Conservation (phyloP, 2,797 vertebrate species). For the Anguilla marmorata region DNA sequence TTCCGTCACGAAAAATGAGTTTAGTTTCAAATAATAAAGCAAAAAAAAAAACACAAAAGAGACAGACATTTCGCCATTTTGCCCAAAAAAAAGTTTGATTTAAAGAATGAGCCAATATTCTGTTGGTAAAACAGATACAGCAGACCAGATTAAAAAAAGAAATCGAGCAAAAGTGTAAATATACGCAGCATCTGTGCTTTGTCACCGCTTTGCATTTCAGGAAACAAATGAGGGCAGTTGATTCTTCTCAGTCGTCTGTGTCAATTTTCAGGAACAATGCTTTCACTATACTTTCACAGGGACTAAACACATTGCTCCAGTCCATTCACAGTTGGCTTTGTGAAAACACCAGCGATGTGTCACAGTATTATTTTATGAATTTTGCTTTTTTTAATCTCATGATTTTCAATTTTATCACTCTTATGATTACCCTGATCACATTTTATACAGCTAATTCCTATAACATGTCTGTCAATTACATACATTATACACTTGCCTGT, state of each 20-base stretch:
- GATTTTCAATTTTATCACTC: neutral
- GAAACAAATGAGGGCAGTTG: neutral
- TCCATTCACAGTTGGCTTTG: no score
- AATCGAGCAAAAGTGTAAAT: neutral
- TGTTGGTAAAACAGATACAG: neutral
- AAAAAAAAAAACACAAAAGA: neutral
- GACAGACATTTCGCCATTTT: neutral
- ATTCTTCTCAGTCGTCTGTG: neutral
- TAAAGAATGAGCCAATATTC: neutral
- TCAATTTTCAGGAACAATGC: no score
- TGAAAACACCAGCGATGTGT: no score
- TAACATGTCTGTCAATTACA: no score
- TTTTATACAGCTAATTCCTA: no score
- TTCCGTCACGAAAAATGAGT: neutral
- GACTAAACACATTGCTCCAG: no score
- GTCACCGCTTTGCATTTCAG: slow-evolving; percentile 2
- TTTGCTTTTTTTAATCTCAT: neutral
- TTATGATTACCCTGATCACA: neutral
- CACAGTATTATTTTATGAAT: no score
- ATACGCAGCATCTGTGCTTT: neutral
- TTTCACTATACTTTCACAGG: no score
- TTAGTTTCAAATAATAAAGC: neutral
- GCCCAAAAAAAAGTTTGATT: neutral
- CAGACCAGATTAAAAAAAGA: neutral
- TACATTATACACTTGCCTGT: neutral